Percentiles rank a stretch among this genome's conserved stretches.
Evolutionary conservation across 1,140 invertebrate genomes (phyloP).

Genomic region (Acromyrmex echinatior): DNA sequence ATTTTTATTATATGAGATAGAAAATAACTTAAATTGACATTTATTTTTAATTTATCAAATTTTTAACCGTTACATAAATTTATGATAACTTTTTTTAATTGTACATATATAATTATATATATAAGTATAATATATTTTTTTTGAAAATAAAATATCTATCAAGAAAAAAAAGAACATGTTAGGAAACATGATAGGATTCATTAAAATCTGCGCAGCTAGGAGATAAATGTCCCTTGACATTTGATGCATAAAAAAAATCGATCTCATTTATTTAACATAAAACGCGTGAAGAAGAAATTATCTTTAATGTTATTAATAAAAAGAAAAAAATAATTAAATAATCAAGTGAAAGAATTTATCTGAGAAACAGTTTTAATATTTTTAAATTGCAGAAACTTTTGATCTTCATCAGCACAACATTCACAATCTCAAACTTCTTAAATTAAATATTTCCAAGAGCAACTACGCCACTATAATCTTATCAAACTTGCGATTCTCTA

Average conservation of each 20-base stretch:
- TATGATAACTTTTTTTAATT: background rate
- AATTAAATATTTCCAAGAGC: slow-evolving; percentile 32
- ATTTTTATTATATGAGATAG: background rate
- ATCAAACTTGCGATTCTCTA: background rate
- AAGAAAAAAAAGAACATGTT: background rate
- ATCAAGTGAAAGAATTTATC: slow-evolving; percentile 4
- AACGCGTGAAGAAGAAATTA: background rate
- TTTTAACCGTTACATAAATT: background rate
- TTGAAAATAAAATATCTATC: background rate
- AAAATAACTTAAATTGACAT: background rate
- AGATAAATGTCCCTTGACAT: slow-evolving; percentile 32
- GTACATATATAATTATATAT: background rate
- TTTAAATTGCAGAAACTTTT: background rate
- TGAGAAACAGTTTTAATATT: background rate
- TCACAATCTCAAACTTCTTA: slow-evolving; percentile 12
- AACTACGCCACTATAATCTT: background rate
- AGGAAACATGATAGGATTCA: slow-evolving; percentile 9
- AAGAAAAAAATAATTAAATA: background rate
- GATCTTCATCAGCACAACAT: background rate
- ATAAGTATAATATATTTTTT: background rate
- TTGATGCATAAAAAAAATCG: background rate
- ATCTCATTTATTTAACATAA: background rate
- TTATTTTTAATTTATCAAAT: background rate
- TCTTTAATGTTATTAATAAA: background rate
- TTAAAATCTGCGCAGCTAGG: slow-evolving; percentile 14